A percentile compares a stretch with the other conserved stretches of the same genome.
Evolutionary conservation across 1,140 invertebrate species (phyloP).

Genomic region (Brachionus rotundiformis): DNA sequence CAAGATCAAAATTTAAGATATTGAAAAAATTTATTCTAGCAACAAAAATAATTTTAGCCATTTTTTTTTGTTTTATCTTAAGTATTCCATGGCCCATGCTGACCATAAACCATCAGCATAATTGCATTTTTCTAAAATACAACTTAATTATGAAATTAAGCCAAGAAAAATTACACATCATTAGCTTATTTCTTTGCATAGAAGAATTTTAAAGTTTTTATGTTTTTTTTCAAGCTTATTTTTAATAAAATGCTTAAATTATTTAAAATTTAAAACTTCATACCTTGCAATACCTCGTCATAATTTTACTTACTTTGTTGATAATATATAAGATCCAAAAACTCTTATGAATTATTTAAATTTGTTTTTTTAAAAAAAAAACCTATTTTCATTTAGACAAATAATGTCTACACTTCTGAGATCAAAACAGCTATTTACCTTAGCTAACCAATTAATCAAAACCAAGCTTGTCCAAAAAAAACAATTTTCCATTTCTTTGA

Average conservation of each 20-base stretch:
- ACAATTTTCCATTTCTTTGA: slow-evolving; percentile 11
- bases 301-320: not conserved
- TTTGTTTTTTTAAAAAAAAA: not conserved
- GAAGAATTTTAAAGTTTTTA: not conserved
- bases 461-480: not conserved
- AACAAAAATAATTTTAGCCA: not conserved
- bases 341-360: not conserved
- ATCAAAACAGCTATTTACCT: not conserved
- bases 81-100: not conserved
- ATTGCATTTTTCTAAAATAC: not conserved
- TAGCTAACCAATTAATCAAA: not conserved
- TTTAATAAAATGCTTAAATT: slow-evolving; percentile 1
- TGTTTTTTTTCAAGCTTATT: not conserved
- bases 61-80: no score
- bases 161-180: not conserved
- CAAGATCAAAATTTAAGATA: not conserved
- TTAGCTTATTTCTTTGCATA: not conserved
- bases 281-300: not conserved
- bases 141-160: not conserved
- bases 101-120: not conserved
- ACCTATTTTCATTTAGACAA: not conserved
- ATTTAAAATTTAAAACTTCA: not conserved
- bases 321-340: slow-evolving; percentile 17
- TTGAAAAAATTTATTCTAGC: not conserved
- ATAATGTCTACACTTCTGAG: not conserved